A percentile compares a stretch with the other conserved stretches of the same genome.
These are phyloP conservation scores for Greenwoodochromis staneri DNA, from an alignment of 2,113 vertebrate genomes.

Conservation along the genomic window DNA sequence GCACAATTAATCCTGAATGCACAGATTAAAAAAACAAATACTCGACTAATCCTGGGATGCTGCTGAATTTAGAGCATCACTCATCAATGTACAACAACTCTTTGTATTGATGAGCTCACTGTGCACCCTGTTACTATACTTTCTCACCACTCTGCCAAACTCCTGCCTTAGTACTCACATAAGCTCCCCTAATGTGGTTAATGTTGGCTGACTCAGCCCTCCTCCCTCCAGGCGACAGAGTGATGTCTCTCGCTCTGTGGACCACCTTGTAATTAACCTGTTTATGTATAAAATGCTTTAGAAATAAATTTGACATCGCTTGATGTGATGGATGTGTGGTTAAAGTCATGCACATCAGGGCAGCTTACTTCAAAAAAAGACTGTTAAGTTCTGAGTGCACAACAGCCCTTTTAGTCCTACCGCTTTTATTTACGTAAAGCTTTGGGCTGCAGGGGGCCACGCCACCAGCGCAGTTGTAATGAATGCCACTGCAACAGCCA, in stretches of 20 bases:
- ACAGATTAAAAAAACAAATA: constrained; percentile 25
- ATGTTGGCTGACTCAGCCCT: not conserved
- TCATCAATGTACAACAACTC: not conserved
- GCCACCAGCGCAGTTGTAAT: not conserved
- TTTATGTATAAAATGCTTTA: constrained; percentile 12
- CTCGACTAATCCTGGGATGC: constrained; percentile 1
- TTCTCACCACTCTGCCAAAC: not conserved
- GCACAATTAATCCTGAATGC: not conserved
- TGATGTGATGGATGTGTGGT: constrained; percentile 29
- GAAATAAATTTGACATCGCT: not conserved
- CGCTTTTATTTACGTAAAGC: constrained; percentile 2
- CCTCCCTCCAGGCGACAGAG: not conserved
- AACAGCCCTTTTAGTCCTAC: not conserved
- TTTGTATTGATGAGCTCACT: constrained; percentile 17
- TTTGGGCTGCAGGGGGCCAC: not conserved
- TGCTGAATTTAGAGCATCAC: constrained; percentile 13
- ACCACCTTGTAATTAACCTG: constrained; percentile 31
- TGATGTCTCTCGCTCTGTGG: not conserved
- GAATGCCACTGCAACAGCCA: not conserved
- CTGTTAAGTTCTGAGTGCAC: not conserved
- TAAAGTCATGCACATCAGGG: not conserved
- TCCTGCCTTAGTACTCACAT: not conserved
- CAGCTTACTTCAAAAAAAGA: not conserved
- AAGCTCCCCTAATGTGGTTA: constrained; percentile 6
- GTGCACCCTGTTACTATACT: not conserved